Conservation (phyloP, 2,113 vertebrate species). For the Anoplopoma fimbria region DNA sequence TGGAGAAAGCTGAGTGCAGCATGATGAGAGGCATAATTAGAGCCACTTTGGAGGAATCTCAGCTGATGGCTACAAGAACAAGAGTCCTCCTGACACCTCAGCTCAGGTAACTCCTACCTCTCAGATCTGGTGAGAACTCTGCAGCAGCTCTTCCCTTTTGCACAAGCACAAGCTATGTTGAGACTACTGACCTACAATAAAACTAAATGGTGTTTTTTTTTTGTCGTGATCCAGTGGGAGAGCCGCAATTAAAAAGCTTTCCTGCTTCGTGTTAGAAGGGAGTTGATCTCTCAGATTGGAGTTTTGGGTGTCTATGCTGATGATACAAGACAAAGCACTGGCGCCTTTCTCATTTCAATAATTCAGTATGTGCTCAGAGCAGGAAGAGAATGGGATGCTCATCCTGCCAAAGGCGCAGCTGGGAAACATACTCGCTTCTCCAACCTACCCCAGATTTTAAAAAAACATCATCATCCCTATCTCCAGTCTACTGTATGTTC, state of each 20-base stretch:
- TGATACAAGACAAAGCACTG: slow-evolving; percentile 55
- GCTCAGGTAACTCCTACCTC: slow-evolving; percentile 30
- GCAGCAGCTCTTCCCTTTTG: slow-evolving; percentile 17
- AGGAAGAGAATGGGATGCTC: slow-evolving; percentile 48
- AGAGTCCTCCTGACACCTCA: slow-evolving; percentile 21
- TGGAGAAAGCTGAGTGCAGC: slow-evolving; percentile 20
- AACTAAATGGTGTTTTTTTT: slow-evolving; percentile 6
- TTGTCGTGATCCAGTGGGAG: not conserved
- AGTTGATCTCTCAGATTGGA: slow-evolving; percentile 36
- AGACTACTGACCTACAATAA: not conserved
- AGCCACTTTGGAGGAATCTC: slow-evolving; percentile 40
- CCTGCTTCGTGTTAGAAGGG: slow-evolving; percentile 46
- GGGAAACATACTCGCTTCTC: slow-evolving; percentile 37
- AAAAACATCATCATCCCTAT: not conserved
- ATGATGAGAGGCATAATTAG: slow-evolving; percentile 46
- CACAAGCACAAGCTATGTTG: not conserved
- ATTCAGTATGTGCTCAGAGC: slow-evolving; percentile 58
- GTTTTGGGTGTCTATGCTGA: slow-evolving; percentile 52
- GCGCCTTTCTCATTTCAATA: slow-evolving; percentile 56
- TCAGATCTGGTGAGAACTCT: slow-evolving; percentile 3
- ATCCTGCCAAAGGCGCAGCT: slow-evolving; percentile 56
- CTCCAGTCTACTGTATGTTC: not conserved
- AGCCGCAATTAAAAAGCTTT: slow-evolving; percentile 2
- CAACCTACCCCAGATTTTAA: slow-evolving; percentile 25
- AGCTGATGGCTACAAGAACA: slow-evolving; percentile 30